Evolutionary conservation across 92 coral and sea anemone species (phyloP).

Genomic region (Phenganax marumi): DNA sequence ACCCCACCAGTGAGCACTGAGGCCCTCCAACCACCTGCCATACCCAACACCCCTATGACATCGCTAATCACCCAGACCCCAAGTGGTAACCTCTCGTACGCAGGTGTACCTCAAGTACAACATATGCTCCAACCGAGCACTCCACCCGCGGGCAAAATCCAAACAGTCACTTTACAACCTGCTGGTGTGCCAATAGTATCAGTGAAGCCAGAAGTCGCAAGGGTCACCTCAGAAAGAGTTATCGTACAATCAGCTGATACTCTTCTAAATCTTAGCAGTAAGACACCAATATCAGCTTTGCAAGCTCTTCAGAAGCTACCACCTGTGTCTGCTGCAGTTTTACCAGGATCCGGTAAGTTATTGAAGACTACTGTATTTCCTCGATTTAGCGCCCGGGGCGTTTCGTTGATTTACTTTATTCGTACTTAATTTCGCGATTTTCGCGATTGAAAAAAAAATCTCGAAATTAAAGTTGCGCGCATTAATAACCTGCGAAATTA

Average conservation of each 20-base stretch:
- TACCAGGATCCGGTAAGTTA: constrained; percentile 57
- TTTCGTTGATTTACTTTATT: not conserved
- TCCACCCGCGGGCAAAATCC: constrained; percentile 28
- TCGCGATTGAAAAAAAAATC: no score
- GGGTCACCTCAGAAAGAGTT: constrained; percentile 15
- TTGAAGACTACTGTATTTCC: not conserved
- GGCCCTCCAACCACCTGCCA: constrained; percentile 29
- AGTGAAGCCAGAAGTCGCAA: constrained; percentile 6
- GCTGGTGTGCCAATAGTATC: constrained; percentile 12
- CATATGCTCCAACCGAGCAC: constrained; percentile 3
- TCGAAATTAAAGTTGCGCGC: no score
- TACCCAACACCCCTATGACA: constrained; percentile 57
- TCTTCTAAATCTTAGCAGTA: not conserved
- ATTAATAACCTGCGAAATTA: no score
- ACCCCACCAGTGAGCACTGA: constrained; percentile 39
- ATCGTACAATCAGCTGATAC: not conserved
- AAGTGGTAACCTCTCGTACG: constrained; percentile 46
- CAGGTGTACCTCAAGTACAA: constrained; percentile 6
- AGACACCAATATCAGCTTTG: constrained; percentile 25
- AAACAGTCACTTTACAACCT: constrained; percentile 38
- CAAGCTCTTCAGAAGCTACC: constrained; percentile 19
- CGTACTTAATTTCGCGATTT: no score
- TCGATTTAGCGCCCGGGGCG: no score
- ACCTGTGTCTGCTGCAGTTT: constrained; percentile 44
- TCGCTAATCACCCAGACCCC: constrained; percentile 62